phyloP scores from a whole-genome alignment of 2,113 vertebrate genomes.

The Syngnathus scovelli region DNA sequence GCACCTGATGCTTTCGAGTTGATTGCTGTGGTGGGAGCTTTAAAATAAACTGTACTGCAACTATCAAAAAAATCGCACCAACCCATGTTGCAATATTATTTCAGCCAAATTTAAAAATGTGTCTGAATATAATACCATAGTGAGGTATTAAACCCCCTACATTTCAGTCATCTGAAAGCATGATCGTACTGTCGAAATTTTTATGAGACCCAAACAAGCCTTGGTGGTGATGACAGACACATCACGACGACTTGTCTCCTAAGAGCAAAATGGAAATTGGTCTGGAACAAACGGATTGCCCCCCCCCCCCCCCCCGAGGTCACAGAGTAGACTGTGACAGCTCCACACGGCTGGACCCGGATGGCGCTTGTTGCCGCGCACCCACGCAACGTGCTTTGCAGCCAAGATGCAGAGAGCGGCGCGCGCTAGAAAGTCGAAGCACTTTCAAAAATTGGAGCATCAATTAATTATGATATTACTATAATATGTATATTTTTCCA shows the following conservation, averaged over 20 bases:
- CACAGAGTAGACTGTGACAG: constrained; percentile 28
- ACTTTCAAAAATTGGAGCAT: constrained; percentile 21
- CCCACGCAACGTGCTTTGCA: constrained; percentile 42
- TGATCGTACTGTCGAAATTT: neutral
- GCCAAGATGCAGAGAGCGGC: constrained; percentile 31
- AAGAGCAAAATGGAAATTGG: neutral
- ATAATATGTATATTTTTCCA: neutral
- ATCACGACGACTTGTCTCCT: neutral
- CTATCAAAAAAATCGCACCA: neutral
- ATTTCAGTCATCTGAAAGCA: neutral
- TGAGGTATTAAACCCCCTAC: too few relatives aligned
- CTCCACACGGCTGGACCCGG: constrained; percentile 30
- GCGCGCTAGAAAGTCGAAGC: constrained; percentile 35
- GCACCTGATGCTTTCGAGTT: neutral
- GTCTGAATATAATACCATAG: too few relatives aligned
- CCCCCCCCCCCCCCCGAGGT: constrained; percentile 16
- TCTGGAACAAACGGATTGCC: constrained; percentile 17
- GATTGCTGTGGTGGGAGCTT: neutral
- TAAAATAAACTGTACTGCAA: too few relatives aligned
- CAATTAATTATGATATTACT: constrained; percentile 8
- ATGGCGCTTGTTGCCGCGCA: constrained; percentile 50
- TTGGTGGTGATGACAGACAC: neutral
- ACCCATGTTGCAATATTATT: neutral
- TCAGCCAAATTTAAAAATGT: neutral
- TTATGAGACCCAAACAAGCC: neutral